Conservation (phyloP, 2,888 invertebrate species). For the Chrysolina haemoptera region DNA sequence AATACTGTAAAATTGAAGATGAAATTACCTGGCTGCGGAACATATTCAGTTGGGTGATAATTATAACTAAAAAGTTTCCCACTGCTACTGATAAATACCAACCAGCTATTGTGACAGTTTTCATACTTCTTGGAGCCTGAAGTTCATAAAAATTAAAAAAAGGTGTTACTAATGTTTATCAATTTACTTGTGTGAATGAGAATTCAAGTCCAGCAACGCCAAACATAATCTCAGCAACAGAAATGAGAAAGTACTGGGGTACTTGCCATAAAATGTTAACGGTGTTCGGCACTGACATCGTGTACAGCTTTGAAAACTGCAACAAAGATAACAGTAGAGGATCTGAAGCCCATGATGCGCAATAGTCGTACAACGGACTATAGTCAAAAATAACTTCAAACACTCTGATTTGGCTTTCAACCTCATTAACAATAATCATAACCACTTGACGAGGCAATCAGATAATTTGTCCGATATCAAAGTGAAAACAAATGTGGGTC, state of each 20-base stretch:
- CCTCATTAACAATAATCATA: too few species aligned
- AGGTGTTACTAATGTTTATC: background rate
- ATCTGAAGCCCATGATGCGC: too few species aligned
- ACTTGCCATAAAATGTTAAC: slow-evolving; percentile 82
- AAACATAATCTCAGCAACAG: slow-evolving; percentile 87
- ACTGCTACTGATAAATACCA: slow-evolving; percentile 88
- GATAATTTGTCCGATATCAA: too few species aligned
- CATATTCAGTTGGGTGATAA: slow-evolving; percentile 78
- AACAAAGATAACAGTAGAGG: slow-evolving; percentile 36
- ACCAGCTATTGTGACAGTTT: slow-evolving; percentile 86
- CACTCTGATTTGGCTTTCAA: too few species aligned
- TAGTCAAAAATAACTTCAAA: too few species aligned
- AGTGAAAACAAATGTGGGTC: too few species aligned
- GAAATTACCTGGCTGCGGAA: slow-evolving; percentile 76
- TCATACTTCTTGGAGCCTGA: slow-evolving; percentile 86
- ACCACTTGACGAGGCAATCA: too few species aligned
- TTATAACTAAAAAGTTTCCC: slow-evolving; percentile 85
- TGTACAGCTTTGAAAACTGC: slow-evolving; percentile 73
- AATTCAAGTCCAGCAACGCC: slow-evolving; percentile 88
- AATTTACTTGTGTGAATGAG: slow-evolving; percentile 82
- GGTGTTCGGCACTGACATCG: slow-evolving; percentile 77
- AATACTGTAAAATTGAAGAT: background rate
- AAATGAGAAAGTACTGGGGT: slow-evolving; percentile 86
- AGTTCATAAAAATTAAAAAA: slow-evolving; percentile 38
- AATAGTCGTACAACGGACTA: too few species aligned